These are phyloP conservation scores for Drosophila recens DNA, from an alignment of 2,888 invertebrate species.

Conservation along the genomic window DNA sequence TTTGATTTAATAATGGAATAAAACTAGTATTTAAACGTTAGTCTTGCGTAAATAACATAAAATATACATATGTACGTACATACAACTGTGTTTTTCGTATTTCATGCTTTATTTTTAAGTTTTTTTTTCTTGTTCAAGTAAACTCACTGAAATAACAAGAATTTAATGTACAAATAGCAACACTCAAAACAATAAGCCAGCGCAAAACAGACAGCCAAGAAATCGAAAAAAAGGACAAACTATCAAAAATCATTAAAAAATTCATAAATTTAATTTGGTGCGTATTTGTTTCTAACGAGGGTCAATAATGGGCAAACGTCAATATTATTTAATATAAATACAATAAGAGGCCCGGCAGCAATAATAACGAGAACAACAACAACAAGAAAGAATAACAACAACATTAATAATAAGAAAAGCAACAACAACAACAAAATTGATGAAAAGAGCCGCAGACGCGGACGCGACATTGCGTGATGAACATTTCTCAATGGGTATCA, in stretches of 20 bases:
- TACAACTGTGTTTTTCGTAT: too few species aligned
- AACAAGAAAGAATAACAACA: conserved; percentile 21
- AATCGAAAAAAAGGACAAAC: conserved; percentile 1
- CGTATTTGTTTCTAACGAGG: conserved; percentile 72
- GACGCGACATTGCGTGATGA: conserved; percentile 82
- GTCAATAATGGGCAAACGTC: conserved; percentile 67
- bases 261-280: conserved; percentile 39
- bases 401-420: conserved; percentile 15
- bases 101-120: too few species aligned
- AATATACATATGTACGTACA: too few species aligned
- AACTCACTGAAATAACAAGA: not conserved
- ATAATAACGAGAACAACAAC: conserved; percentile 25
- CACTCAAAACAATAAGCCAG: conserved; percentile 3
- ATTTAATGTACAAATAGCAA: not conserved
- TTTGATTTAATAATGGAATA: too few species aligned
- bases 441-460: conserved; percentile 72
- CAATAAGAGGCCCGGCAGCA: conserved; percentile 23
- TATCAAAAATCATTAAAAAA: conserved; percentile 37
- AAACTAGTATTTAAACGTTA: too few species aligned
- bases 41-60: too few species aligned
- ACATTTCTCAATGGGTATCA: conserved; percentile 68
- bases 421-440: conserved; percentile 47
- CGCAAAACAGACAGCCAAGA: not conserved
- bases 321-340: conserved; percentile 73
- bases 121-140: too few species aligned